Conservation (phyloP, 2,888 invertebrate genomes). For the Nemoura dubitans region DNA sequence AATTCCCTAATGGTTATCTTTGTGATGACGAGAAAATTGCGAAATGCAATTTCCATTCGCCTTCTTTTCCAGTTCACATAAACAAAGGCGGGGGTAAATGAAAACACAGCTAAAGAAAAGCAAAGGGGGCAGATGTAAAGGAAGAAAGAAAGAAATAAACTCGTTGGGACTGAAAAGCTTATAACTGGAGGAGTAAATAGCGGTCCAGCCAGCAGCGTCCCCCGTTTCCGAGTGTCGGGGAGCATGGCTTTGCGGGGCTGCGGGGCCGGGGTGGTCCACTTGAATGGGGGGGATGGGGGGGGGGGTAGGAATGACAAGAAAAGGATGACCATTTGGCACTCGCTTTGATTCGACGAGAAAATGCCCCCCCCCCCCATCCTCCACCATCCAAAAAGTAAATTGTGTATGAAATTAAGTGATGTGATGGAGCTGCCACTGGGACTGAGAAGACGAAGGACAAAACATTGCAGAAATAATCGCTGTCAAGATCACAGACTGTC, state of each 20-base stretch:
- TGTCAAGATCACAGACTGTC: slow-evolving; percentile 5
- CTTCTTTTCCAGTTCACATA: slow-evolving; percentile 18
- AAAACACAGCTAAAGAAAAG: slow-evolving; percentile 31
- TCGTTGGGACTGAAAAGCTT: slow-evolving; percentile 26
- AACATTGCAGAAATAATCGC: slow-evolving; percentile 5
- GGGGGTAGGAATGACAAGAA: background rate
- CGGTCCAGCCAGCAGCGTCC: background rate
- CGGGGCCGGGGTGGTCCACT: background rate
- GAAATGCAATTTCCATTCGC: slow-evolving; percentile 14
- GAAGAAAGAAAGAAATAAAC: slow-evolving; percentile 16
- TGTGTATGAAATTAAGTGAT: slow-evolving; percentile 7
- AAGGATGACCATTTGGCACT: slow-evolving; percentile 12
- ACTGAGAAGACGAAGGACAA: background rate
- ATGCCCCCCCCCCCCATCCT: background rate
- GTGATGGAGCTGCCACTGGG: background rate
- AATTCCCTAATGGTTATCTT: slow-evolving; percentile 38
- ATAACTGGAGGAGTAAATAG: slow-evolving; percentile 8
- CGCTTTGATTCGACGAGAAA: background rate
- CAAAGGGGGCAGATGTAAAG: slow-evolving; percentile 3
- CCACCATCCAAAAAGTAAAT: background rate
- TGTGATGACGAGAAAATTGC: slow-evolving; percentile 39
- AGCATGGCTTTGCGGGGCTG: background rate
- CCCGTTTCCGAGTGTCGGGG: slow-evolving; percentile 8
- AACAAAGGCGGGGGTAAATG: slow-evolving; percentile 26
- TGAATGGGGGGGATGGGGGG: background rate